Evolutionary conservation across 53 echinoderm and acorn worm species (phyloP).

Genomic region (Patiria pectinifera): DNA sequence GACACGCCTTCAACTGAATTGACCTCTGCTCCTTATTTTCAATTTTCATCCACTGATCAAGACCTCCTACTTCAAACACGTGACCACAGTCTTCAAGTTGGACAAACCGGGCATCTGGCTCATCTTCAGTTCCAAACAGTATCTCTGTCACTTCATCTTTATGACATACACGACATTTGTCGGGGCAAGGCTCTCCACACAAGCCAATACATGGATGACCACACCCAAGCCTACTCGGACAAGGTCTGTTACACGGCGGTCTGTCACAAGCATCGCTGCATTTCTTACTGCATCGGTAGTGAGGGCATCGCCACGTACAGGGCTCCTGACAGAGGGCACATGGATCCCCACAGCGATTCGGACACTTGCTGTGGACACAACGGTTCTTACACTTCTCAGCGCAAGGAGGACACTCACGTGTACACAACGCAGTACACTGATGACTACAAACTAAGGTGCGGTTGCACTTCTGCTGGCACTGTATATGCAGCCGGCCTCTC

Average conservation of each 20-base stretch:
- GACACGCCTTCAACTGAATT: slow-evolving; percentile 76
- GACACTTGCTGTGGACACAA: slow-evolving; percentile 86
- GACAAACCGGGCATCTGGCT: slow-evolving; percentile 80
- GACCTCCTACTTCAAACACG: slow-evolving; percentile 66
- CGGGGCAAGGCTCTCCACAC: slow-evolving; percentile 90
- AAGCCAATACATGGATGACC: slow-evolving; percentile 90
- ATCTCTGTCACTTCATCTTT: slow-evolving; percentile 84
- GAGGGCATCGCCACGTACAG: slow-evolving; percentile 87
- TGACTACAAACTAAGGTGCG: slow-evolving; percentile 89
- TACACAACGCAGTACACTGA: slow-evolving; percentile 74
- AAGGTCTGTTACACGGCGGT: slow-evolving; percentile 75
- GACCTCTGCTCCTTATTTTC: neutral
- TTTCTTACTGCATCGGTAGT: slow-evolving; percentile 66
- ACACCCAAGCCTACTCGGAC: slow-evolving; percentile 69
- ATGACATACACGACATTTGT: slow-evolving; percentile 83
- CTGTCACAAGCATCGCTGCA: slow-evolving; percentile 85
- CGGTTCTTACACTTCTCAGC: slow-evolving; percentile 74
- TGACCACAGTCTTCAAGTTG: slow-evolving; percentile 86
- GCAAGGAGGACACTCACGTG: slow-evolving; percentile 87
- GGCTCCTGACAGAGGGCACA: slow-evolving; percentile 84
- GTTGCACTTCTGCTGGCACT: slow-evolving; percentile 73
- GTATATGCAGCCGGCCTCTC: slow-evolving; percentile 75
- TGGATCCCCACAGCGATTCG: slow-evolving; percentile 66
- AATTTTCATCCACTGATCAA: slow-evolving; percentile 78
- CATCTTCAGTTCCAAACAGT: slow-evolving; percentile 86